Conservation (phyloP, 2,888 invertebrate species). For the Chymomyza amoena region DNA sequence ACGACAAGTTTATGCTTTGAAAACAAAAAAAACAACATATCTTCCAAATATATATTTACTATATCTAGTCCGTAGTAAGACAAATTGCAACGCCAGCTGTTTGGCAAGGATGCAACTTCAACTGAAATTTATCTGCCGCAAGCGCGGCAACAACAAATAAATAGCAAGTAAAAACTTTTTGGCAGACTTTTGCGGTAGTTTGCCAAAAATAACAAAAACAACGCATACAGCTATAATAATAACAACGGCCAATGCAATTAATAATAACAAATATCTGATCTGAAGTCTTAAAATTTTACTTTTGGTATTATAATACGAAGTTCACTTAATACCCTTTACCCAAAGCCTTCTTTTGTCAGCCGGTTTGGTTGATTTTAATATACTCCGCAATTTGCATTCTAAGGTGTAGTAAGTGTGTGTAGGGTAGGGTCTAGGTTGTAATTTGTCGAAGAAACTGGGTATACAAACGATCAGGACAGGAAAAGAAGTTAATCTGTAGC, state of each 20-base stretch:
- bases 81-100: constrained; percentile 59
- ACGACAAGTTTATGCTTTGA: constrained; percentile 2
- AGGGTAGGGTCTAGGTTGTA: too few relatives aligned
- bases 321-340: background rate
- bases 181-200: background rate
- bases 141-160: background rate
- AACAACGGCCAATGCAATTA: constrained; percentile 49
- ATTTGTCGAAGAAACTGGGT: too few relatives aligned
- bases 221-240: background rate
- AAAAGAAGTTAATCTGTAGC: too few relatives aligned
- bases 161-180: background rate
- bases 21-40: constrained; percentile 22
- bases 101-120: constrained; percentile 15
- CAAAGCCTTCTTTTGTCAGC: background rate
- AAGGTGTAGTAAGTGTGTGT: too few relatives aligned
- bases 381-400: too few relatives aligned
- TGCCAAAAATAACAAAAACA: constrained; percentile 1
- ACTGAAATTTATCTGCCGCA: background rate
- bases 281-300: constrained; percentile 17
- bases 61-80: constrained; percentile 34
- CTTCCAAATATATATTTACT: constrained; percentile 22
- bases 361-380: too few relatives aligned
- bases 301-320: background rate
- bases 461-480: too few relatives aligned
- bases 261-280: constrained; percentile 63